Conservation (phyloP, 2,113 vertebrate species). For the Agapornis roseicollis region DNA sequence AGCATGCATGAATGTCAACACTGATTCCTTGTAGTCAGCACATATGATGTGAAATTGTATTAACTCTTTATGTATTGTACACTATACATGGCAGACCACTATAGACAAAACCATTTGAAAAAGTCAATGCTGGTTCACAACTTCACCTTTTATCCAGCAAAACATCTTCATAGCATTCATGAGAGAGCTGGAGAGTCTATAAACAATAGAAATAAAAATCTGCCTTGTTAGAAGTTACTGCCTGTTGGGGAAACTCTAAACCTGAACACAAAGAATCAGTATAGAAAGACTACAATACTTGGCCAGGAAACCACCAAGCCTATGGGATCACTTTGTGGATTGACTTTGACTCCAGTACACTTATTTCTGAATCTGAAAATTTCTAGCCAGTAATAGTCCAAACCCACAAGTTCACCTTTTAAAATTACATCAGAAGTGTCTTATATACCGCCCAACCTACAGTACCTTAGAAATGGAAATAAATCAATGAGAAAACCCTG, state of each 20-base stretch:
- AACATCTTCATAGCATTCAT: slow-evolving; percentile 1
- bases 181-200: not conserved
- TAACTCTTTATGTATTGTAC: not conserved
- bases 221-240: slow-evolving; percentile 10
- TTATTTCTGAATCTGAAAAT: not conserved
- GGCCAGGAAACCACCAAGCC: not conserved
- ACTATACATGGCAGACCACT: not conserved
- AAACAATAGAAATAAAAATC: slow-evolving; percentile 28
- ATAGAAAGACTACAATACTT: not conserved
- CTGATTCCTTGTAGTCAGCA: not conserved
- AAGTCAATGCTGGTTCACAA: not conserved
- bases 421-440: not conserved
- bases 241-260: not conserved
- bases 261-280: not conserved
- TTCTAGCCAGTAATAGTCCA: not conserved
- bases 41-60: not conserved
- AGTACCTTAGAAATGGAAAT: not conserved
- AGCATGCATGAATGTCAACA: not conserved
- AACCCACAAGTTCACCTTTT: slow-evolving; percentile 24
- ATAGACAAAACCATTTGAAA: not conserved
- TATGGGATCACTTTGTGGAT: slow-evolving; percentile 19
- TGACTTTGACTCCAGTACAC: not conserved
- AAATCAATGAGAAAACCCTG: not conserved
- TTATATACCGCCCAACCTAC: not conserved
- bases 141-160: not conserved